Conservation (phyloP, 2,113 vertebrate species). For the Tympanuchus pallidicinctus region DNA sequence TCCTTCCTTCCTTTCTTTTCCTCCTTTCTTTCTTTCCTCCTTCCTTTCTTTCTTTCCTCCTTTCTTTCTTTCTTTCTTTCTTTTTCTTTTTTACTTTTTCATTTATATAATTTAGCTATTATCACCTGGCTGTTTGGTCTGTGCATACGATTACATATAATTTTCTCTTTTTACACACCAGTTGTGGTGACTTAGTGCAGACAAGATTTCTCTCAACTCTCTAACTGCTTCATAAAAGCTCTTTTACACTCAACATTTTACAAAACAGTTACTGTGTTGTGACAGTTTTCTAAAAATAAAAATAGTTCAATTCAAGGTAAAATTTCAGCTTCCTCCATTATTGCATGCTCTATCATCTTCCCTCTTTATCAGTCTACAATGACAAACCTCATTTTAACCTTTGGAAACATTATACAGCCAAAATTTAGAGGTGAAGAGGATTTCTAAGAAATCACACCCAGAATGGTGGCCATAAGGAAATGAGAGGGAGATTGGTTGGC, state of each 20-base stretch:
- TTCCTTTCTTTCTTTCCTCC: background rate
- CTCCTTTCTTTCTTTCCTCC: too few species aligned
- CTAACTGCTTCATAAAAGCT: background rate
- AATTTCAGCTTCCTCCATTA: background rate
- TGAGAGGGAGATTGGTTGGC: background rate
- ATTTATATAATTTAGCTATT: constrained; percentile 4
- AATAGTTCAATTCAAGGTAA: background rate
- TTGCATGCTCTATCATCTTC: background rate
- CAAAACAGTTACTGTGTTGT: background rate
- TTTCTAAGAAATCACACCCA: background rate
- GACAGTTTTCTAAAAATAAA: background rate
- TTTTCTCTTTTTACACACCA: background rate
- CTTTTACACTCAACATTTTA: background rate
- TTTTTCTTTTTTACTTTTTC: background rate
- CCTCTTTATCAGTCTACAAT: background rate
- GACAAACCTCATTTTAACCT: background rate
- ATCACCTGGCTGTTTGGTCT: background rate
- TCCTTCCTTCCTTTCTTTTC: too few species aligned
- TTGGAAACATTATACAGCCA: background rate
- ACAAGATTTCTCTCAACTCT: background rate
- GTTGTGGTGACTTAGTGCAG: background rate
- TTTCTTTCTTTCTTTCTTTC: background rate
- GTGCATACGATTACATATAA: background rate
- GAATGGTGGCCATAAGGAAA: background rate
- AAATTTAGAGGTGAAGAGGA: background rate